These are phyloP conservation scores for Lycaon pictus DNA, from an alignment of 2,113 vertebrate species.

Conservation along the genomic window DNA sequence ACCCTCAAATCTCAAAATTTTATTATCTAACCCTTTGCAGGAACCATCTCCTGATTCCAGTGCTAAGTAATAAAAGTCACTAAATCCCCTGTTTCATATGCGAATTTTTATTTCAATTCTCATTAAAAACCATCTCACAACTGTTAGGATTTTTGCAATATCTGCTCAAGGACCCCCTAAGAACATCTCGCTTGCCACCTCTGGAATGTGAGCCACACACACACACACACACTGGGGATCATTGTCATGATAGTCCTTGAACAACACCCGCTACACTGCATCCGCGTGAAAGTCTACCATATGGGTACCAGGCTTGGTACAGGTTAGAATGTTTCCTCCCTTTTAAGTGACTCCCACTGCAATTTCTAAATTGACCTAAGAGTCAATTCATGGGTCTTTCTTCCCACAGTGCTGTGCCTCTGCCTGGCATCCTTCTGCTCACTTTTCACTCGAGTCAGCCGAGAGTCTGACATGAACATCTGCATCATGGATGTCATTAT, in stretches of 20 bases:
- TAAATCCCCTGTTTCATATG: not conserved
- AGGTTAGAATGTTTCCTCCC: not conserved
- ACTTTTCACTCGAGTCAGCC: conserved; percentile 30
- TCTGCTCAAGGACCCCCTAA: not conserved
- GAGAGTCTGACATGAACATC: not conserved
- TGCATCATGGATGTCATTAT: conserved; percentile 60
- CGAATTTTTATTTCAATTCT: not conserved
- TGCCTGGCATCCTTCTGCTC: not conserved
- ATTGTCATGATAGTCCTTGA: fast-evolving
- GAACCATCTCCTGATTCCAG: not conserved
- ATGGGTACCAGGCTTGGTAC: not conserved
- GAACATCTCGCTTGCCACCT: not conserved
- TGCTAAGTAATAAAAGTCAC: not conserved
- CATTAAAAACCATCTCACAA: not conserved
- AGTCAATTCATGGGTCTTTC: not conserved
- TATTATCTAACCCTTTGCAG: not conserved
- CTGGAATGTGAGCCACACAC: fast-evolving
- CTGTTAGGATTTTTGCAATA: not conserved
- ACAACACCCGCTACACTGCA: not conserved
- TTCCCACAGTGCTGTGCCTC: not conserved
- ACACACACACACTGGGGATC: too few relatives aligned
- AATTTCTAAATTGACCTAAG: not conserved
- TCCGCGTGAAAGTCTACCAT: fast-evolving
- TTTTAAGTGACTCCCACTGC: not conserved
- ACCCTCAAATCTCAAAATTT: not conserved